Percentiles rank a stretch among this genome's conserved stretches.
Conservation (phyloP, 1,140 invertebrate species). For the Bombyx mandarina region DNA sequence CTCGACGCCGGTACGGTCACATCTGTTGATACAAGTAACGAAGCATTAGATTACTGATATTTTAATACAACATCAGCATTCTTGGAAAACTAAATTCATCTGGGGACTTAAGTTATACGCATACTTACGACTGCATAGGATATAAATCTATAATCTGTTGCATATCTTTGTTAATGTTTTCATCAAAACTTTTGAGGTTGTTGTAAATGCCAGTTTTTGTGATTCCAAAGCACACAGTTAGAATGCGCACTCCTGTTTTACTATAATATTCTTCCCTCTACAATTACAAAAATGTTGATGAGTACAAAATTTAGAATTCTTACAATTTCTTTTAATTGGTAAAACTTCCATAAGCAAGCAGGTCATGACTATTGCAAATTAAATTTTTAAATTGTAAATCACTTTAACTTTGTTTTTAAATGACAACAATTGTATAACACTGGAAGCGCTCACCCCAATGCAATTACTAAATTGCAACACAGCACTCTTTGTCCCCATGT, state of each 20-base stretch:
- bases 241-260: slow-evolving; percentile 65
- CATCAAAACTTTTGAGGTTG: slow-evolving; percentile 10
- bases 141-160: neutral
- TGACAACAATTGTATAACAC: no score
- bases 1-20: no score
- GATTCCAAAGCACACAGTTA: slow-evolving; percentile 66
- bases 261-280: slow-evolving; percentile 43
- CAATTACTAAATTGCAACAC: slow-evolving; percentile 72
- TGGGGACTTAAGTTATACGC: neutral
- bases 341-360: no score
- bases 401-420: no score
- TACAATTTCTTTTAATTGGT: neutral
- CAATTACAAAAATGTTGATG: slow-evolving; percentile 6
- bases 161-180: neutral
- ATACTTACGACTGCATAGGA: slow-evolving; percentile 3
- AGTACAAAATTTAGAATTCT: neutral
- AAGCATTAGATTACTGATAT: no score
- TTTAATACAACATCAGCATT: no score
- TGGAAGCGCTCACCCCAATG: slow-evolving; percentile 45
- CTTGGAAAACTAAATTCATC: neutral
- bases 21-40: no score
- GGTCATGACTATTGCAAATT: no score
- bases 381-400: no score
- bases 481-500: slow-evolving; percentile 69
- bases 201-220: slow-evolving; percentile 38